Evolutionary conservation across 2,113 vertebrate genomes (phyloP).

Genomic region (Nipponia nippon): DNA sequence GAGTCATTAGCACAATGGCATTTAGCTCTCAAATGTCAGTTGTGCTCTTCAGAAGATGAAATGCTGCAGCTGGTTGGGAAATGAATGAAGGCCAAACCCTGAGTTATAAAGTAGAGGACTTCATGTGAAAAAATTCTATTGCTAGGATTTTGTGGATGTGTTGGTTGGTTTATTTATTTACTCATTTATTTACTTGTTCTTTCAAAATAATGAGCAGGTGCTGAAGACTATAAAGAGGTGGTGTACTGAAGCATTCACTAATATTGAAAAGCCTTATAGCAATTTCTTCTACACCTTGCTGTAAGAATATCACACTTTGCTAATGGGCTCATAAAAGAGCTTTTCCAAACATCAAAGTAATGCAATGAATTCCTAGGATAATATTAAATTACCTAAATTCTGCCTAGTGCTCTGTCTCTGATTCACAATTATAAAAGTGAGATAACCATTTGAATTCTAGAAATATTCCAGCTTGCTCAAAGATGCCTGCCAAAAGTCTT

Average conservation of each 20-base stretch:
- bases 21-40: conserved; percentile 57
- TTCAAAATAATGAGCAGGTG: not conserved
- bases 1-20: conserved; percentile 44
- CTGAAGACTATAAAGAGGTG: not conserved
- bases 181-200: not conserved
- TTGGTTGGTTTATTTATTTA: not conserved
- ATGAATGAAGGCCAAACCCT: not conserved
- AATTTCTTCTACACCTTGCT: not conserved
- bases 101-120: conserved; percentile 36
- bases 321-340: not conserved
- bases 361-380: not conserved
- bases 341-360: conserved; percentile 21
- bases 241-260: not conserved
- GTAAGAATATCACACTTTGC: not conserved
- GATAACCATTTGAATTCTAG: not conserved
- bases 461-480: not conserved
- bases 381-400: not conserved
- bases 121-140: not conserved
- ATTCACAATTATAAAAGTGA: not conserved
- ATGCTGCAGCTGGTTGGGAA: conserved; percentile 63
- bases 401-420: not conserved
- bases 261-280: not conserved
- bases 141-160: not conserved
- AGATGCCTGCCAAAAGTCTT: not conserved
- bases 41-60: conserved; percentile 59